Evolutionary conservation across 2,888 invertebrate genomes (phyloP).

Genomic region (Panopea generosa): DNA sequence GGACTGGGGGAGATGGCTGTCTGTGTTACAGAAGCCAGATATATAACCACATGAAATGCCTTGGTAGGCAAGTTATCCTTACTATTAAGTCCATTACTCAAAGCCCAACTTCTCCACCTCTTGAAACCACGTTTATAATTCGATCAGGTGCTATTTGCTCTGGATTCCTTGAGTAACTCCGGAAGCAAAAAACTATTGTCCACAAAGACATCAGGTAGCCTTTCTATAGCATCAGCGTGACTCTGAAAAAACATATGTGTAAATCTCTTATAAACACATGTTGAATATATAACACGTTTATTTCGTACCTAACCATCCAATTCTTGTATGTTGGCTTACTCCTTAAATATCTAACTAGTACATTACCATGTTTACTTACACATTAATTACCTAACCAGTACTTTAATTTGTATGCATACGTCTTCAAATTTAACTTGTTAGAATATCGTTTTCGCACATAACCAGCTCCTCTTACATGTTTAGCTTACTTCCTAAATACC

Average conservation of each 20-base stretch:
- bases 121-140: slow-evolving; percentile 39
- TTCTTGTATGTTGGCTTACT: too few relatives aligned
- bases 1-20: slow-evolving; percentile 41
- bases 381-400: too few relatives aligned
- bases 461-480: too few relatives aligned
- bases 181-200: slow-evolving; percentile 37
- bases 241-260: slow-evolving; percentile 37
- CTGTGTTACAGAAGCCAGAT: slow-evolving; percentile 52
- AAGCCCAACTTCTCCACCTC: slow-evolving; percentile 44
- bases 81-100: slow-evolving; percentile 24
- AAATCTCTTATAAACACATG: too few relatives aligned
- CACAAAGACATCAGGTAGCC: slow-evolving; percentile 38
- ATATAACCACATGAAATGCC: slow-evolving; percentile 50
- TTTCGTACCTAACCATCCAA: too few relatives aligned
- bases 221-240: slow-evolving; percentile 19
- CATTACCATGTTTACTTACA: too few relatives aligned
- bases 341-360: too few relatives aligned
- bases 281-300: too few relatives aligned
- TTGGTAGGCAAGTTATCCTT: slow-evolving; percentile 53
- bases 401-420: too few relatives aligned
- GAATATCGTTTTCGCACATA: too few relatives aligned
- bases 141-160: slow-evolving; percentile 26
- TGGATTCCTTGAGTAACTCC: slow-evolving; percentile 32
- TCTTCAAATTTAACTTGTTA: too few relatives aligned
- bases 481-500: too few relatives aligned